Percentiles rank a stretch among this genome's conserved stretches.
phyloP scores from a whole-genome alignment of 2,113 vertebrate species.

The Scatophagus argus region DNA sequence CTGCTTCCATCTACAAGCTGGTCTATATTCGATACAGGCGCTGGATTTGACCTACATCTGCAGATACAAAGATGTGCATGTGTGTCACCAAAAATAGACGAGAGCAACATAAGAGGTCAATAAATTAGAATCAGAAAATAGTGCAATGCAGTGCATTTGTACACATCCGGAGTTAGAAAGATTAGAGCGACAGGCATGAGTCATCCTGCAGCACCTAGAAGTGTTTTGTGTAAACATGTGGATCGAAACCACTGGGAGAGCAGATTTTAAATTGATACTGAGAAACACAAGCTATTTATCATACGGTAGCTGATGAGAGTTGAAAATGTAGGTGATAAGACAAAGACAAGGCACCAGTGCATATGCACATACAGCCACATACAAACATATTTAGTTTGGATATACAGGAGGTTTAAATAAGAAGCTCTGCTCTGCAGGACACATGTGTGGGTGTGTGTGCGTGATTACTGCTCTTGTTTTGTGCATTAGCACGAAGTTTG shows the following conservation, averaged over 20 bases:
- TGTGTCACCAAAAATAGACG: conserved; percentile 36
- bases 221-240: not conserved
- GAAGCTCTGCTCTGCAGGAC: conserved; percentile 15
- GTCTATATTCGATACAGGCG: conserved; percentile 30
- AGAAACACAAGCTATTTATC: conserved; percentile 50
- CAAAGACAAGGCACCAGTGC: conserved; percentile 1
- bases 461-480: conserved; percentile 2
- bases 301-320: conserved; percentile 20
- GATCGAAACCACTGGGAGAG: conserved; percentile 48
- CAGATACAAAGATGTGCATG: conserved; percentile 44
- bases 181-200: conserved; percentile 25
- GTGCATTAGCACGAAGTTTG: conserved; percentile 29
- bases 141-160: conserved; percentile 38
- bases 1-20: conserved; percentile 47
- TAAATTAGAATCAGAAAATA: conserved; percentile 11
- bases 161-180: conserved; percentile 38
- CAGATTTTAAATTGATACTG: conserved; percentile 51
- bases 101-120: not conserved
- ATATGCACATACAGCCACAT: conserved; percentile 6
- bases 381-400: conserved; percentile 13
- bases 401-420: conserved; percentile 49
- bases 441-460: conserved; percentile 14
- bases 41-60: conserved; percentile 67
- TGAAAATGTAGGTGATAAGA: not conserved
- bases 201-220: conserved; percentile 30